Evolutionary conservation across 2,113 vertebrate species (phyloP).

Genomic region (Rafetus swinhoei): DNA sequence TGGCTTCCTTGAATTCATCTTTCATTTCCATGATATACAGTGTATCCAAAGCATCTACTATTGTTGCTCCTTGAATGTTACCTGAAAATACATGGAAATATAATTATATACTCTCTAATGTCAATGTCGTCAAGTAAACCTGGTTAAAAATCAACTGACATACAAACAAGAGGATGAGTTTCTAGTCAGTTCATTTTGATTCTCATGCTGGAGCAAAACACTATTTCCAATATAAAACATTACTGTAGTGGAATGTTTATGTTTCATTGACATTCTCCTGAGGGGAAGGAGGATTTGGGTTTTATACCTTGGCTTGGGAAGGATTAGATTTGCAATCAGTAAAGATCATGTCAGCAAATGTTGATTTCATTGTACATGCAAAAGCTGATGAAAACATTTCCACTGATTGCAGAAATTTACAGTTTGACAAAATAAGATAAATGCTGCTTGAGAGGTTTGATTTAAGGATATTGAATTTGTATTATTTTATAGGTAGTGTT

Average conservation of each 20-base stretch:
- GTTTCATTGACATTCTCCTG: not conserved
- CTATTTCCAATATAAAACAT: too few relatives aligned
- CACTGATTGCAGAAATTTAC: not conserved
- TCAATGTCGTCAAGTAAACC: not conserved
- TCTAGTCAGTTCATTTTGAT: conserved; percentile 7
- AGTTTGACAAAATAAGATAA: not conserved
- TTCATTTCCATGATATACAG: conserved; percentile 98
- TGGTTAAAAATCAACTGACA: not conserved
- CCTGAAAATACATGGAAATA: conserved; percentile 76
- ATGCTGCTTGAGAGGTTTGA: not conserved
- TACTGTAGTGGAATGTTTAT: not conserved
- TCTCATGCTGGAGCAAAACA: not conserved
- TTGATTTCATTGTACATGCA: not conserved
- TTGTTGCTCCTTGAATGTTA: conserved; percentile 94
- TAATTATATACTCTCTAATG: conserved; percentile 26
- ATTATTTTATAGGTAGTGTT: not conserved
- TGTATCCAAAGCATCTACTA: conserved; percentile 95
- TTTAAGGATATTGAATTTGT: not conserved
- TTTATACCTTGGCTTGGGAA: not conserved
- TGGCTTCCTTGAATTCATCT: conserved; percentile 92
- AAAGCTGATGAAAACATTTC: not conserved
- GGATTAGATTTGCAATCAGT: not conserved
- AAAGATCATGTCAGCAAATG: not conserved
- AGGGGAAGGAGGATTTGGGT: not conserved
- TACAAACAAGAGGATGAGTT: conserved; percentile 27